Evolutionary conservation across 1,140 invertebrate species (phyloP).

Genomic region (Papilio helenus): DNA sequence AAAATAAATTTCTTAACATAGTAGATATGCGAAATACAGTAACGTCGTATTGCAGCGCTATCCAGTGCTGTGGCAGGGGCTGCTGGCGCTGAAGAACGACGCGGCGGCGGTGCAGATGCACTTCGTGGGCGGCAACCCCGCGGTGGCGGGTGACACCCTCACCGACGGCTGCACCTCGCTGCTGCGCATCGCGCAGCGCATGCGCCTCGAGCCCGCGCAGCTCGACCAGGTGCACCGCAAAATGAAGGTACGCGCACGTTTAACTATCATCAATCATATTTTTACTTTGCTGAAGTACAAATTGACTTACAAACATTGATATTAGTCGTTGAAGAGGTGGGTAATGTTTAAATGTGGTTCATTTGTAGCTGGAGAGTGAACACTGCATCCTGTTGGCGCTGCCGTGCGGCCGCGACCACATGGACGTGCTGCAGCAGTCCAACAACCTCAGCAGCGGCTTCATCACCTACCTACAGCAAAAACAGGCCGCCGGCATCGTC

Average conservation of each 20-base stretch:
- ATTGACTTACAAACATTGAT: background rate
- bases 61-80: slow-evolving; percentile 98
- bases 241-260: slow-evolving; percentile 90
- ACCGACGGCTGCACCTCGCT: slow-evolving; percentile 91
- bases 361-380: slow-evolving; percentile 92
- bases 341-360: background rate
- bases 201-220: slow-evolving; percentile 97
- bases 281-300: too few species aligned
- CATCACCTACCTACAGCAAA: slow-evolving; percentile 97
- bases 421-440: slow-evolving; percentile 96
- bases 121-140: slow-evolving; percentile 96
- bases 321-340: background rate
- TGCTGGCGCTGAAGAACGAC: slow-evolving; percentile 97
- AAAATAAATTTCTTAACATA: too few species aligned
- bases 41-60: slow-evolving; percentile 86
- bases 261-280: background rate
- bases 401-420: slow-evolving; percentile 96
- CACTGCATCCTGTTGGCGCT: slow-evolving; percentile 97
- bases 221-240: slow-evolving; percentile 97
- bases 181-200: slow-evolving; percentile 96
- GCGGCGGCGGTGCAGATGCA: slow-evolving; percentile 99
- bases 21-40: background rate
- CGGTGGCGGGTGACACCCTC: slow-evolving; percentile 92
- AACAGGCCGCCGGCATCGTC: slow-evolving; percentile 98
- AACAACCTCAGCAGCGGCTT: slow-evolving; percentile 95